Base-by-base conservation (phyloP, 2,113 vertebrate species). In the Bagarius yarrelli region DNA sequence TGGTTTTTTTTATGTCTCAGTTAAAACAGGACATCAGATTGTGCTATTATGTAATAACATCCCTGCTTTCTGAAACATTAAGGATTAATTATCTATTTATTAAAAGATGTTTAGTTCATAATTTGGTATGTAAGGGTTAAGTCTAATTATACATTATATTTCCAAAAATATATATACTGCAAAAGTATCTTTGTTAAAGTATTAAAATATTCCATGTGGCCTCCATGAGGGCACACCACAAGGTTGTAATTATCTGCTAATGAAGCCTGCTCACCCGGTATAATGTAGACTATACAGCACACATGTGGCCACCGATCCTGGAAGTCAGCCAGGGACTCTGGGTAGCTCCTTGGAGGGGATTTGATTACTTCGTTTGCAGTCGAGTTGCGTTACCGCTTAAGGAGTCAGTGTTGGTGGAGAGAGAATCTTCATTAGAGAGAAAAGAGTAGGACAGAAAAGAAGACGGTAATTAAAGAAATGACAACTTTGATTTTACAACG, bases 401-500 rank as follows among this genome's bases (percentile, higher is more conserved):
- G 84, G 82, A 88, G 86, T 87, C 88, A 78, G 87, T 87, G 86
- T 85, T 84, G 84, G 16, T 66, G 75, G 60, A 82, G 83, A 86
- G 85, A 89, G 78, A 74, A 83, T 78, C 84, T 76, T 83, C 59
- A 81, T 85, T 83, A 87, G 50, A 64, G 74, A 59, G 27, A 80
- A 63, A 19, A 64, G 21, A 78, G 61, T n/a, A 23, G 19, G 57
- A 19, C 16, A 53, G 81, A 88, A 89, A 87, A 91, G 84, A 90
- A 88, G 90, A 88, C 80, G 86, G 84, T 92, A 91, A 91, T 92
- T 92, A 89, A 88, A 85, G 87, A 88, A 87, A 87, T 89, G 90
- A 89, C 89, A 89, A 85, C 85, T 87, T 86, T 90, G 88, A 91
- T 88, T 89, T 91, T 79, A 84, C 83, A 74, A 81, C 15, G 83